A percentile compares a stretch with the other conserved stretches of the same genome.
Evolutionary conservation across 1,140 invertebrate genomes (phyloP).

Genomic region (Planococcus citri): DNA sequence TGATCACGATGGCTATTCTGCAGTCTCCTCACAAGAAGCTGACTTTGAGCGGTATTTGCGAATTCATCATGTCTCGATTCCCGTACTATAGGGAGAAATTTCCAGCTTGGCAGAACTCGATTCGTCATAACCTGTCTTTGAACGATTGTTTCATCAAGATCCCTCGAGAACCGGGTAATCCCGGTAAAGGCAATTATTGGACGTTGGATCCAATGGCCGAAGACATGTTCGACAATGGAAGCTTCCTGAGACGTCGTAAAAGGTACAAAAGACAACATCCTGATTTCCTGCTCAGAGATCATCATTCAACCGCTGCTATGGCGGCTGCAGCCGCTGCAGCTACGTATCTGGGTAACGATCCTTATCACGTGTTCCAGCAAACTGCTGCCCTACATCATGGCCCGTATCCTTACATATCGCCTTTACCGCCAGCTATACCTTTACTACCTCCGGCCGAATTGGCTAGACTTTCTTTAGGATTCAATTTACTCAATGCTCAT

Average conservation of each 20-base stretch:
- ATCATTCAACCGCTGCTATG: constrained; percentile 33
- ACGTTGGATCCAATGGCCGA: constrained; percentile 91
- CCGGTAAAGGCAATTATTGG: constrained; percentile 99
- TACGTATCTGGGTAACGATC: constrained; percentile 23
- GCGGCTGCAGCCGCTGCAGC: too few relatives aligned
- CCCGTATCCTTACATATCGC: constrained; percentile 36
- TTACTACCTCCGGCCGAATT: constrained; percentile 38
- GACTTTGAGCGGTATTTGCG: constrained; percentile 93
- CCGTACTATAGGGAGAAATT: constrained; percentile 92
- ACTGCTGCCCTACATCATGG: constrained; percentile 30
- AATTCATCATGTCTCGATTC: constrained; percentile 97
- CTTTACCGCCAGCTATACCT: constrained; percentile 36
- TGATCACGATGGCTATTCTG: constrained; percentile 96
- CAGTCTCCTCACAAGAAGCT: constrained; percentile 94
- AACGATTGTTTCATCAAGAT: constrained; percentile 99
- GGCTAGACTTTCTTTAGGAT: constrained; percentile 37
- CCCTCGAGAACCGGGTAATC: constrained; percentile 92
- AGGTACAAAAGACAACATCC: constrained; percentile 79
- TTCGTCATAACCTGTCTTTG: constrained; percentile 90
- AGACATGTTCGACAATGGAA: constrained; percentile 99
- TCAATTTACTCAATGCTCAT: constrained; percentile 33
- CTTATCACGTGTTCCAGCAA: constrained; percentile 26
- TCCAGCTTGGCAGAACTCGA: constrained; percentile 93
- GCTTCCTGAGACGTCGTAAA: constrained; percentile 86
- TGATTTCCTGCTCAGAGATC: constrained; percentile 40